Percentiles rank a stretch among this genome's conserved stretches.
These are phyloP conservation scores for Drosophila pseudotalamancana DNA, from an alignment of 2,888 invertebrate genomes.

Conservation along the genomic window DNA sequence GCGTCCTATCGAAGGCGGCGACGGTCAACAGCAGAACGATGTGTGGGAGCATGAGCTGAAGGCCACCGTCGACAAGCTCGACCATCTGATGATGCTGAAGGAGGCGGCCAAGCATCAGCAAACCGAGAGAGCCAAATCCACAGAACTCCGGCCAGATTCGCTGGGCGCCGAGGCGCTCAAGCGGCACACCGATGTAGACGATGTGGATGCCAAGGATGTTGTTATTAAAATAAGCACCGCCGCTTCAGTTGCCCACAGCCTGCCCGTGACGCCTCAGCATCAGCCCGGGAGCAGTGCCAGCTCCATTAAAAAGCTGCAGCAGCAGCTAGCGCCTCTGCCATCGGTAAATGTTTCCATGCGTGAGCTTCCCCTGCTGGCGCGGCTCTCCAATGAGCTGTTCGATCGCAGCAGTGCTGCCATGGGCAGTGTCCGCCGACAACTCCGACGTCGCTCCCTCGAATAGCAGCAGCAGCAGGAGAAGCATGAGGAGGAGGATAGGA, in stretches of 20 bases:
- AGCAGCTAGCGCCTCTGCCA: slow-evolving; percentile 83
- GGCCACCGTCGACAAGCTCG: slow-evolving; percentile 91
- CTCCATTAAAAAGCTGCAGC: slow-evolving; percentile 82
- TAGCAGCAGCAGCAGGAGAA: slow-evolving; percentile 43
- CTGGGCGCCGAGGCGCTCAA: slow-evolving; percentile 76
- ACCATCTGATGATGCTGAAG: slow-evolving; percentile 88
- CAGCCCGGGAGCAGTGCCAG: slow-evolving; percentile 31
- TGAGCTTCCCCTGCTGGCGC: slow-evolving; percentile 83
- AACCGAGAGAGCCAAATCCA: slow-evolving; percentile 42
- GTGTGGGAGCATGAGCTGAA: slow-evolving; percentile 91
- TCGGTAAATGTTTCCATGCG: slow-evolving; percentile 84
- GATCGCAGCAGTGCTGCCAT: slow-evolving; percentile 76
- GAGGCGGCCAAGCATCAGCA: slow-evolving; percentile 67
- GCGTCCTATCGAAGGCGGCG: slow-evolving; percentile 90
- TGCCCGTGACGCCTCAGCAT: slow-evolving; percentile 83
- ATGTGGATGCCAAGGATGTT: slow-evolving; percentile 56
- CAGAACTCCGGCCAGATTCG: slow-evolving; percentile 73
- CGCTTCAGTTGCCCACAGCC: slow-evolving; percentile 62
- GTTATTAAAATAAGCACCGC: slow-evolving; percentile 50
- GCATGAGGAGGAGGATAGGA: not conserved
- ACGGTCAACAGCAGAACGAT: slow-evolving; percentile 87
- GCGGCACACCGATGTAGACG: slow-evolving; percentile 63
- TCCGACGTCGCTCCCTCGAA: slow-evolving; percentile 76
- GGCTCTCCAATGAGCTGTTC: slow-evolving; percentile 81
- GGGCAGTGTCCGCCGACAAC: slow-evolving; percentile 62